Evolutionary conservation across 1,140 invertebrate genomes (phyloP), one percentile per base, ranked within the genome.

Genomic region (Penaeus japonicus): DNA sequence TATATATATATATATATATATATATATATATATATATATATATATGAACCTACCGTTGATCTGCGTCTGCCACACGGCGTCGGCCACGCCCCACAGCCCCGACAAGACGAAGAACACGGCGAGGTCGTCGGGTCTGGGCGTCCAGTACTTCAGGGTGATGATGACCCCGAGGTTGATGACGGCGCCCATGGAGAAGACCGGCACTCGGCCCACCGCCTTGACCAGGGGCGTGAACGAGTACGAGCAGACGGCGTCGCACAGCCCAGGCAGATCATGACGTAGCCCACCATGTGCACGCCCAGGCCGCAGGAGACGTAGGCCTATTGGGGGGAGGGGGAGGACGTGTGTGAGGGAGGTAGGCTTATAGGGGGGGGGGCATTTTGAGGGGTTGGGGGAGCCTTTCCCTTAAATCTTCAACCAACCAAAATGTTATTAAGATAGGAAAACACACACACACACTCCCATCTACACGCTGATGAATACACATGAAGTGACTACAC

Each of bases 41-140:
- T 39, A 39, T 39, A 39, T 39, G 7, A 4, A 39, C 7, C 2
- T 39, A 39, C 7, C 2, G 7, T 39, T 4, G 2, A 39, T 39
- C 2, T 39, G 7, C 7, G 7, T 7, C 2, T 7, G 7, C 7
- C 35, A 39, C 7, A 99, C 97, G 4, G 97, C 97, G 92, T 99
- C 98, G 10, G 96, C 97, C 20, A 98, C 95, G n/a, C 98, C 98
- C 98, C 98, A 99, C 0, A 98, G 93, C 0, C 97, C 97, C 4
- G 97, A 97, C 79, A 99, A 96, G 22, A 97, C 95, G 93, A 96
- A 99, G 94, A 98, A 99, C 1, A 97, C 93, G 18, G 95, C 93
- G 0, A 96, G 95, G 47, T 95, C 95, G n/a, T 88, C 78, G 22
- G 86, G 86, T 17, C 27, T n/a, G 1, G 86, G 86, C 57, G 0